Conservation (phyloP, 2,888 invertebrate species). For the Lepas anatifera region DNA sequence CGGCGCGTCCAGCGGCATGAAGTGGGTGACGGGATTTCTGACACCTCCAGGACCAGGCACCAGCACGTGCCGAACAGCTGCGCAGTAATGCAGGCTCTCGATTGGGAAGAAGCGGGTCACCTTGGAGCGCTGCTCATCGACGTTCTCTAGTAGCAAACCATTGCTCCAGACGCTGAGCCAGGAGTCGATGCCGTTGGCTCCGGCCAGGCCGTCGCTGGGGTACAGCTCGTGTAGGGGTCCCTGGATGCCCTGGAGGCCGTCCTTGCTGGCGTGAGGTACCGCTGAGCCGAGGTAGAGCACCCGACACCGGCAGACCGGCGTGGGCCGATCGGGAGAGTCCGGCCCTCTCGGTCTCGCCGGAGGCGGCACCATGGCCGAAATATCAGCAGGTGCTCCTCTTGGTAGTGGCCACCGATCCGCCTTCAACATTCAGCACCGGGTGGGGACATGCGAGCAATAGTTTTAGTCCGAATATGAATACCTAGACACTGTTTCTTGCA, state of each 20-base stretch:
- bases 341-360: too few relatives aligned
- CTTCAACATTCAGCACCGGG: too few relatives aligned
- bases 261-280: slow-evolving; percentile 93
- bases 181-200: slow-evolving; percentile 82
- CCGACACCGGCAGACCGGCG: slow-evolving; percentile 90
- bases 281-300: slow-evolving; percentile 93
- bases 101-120: slow-evolving; percentile 93
- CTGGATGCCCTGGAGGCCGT: slow-evolving; percentile 93
- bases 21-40: slow-evolving; percentile 54
- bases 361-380: too few relatives aligned
- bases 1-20: slow-evolving; percentile 89
- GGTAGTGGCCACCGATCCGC: too few relatives aligned
- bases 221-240: slow-evolving; percentile 92
- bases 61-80: slow-evolving; percentile 77
- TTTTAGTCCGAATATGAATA: too few relatives aligned
- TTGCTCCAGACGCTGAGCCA: slow-evolving; percentile 97
- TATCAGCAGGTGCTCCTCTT: too few relatives aligned
- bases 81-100: slow-evolving; percentile 87
- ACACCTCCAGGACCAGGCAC: slow-evolving; percentile 44
- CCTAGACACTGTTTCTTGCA: too few relatives aligned
- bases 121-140: slow-evolving; percentile 86
- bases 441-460: too few relatives aligned
- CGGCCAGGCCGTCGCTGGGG: slow-evolving; percentile 81
- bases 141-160: slow-evolving; percentile 83
- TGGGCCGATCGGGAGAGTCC: slow-evolving; percentile 43